These are phyloP conservation scores for Thinocorus orbignyianus DNA, from an alignment of 2,113 vertebrate genomes.

Conservation along the genomic window DNA sequence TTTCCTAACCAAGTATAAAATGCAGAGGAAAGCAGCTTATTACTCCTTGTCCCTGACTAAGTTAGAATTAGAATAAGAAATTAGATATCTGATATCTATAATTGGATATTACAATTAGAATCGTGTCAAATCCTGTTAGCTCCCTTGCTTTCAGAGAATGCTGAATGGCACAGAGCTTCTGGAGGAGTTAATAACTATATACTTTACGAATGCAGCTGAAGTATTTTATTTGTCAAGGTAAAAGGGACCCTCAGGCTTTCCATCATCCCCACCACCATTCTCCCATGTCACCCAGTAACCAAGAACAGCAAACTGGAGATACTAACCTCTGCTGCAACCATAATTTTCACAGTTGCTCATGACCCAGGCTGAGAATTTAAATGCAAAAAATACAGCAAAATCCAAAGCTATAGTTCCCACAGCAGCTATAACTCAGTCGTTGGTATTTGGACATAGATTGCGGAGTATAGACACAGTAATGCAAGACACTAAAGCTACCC, in stretches of 20 bases:
- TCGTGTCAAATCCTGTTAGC: slow-evolving; percentile 8
- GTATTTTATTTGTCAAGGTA: background rate
- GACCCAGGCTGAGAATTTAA: slow-evolving; percentile 12
- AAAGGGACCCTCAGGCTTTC: background rate
- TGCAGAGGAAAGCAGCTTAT: background rate
- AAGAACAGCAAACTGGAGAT: background rate
- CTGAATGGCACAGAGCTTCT: background rate
- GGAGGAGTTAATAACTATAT: background rate
- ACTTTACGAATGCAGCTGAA: background rate
- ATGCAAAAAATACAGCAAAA: background rate
- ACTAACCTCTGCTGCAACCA: background rate
- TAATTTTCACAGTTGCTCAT: slow-evolving; percentile 24
- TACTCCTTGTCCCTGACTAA: background rate
- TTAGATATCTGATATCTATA: background rate
- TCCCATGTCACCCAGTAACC: background rate
- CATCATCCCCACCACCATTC: background rate
- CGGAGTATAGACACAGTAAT: background rate
- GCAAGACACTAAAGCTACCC: slow-evolving; percentile 32
- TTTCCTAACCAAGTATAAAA: background rate
- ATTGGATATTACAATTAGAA: slow-evolving; percentile 23
- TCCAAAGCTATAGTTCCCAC: slow-evolving; percentile 11
- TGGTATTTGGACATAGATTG: background rate
- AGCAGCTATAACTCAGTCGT: slow-evolving; percentile 35
- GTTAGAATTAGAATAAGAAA: background rate
- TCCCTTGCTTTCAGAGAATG: background rate